Evolutionary conservation across 2,113 vertebrate genomes (phyloP).

Genomic region (Cyanistes caeruleus): DNA sequence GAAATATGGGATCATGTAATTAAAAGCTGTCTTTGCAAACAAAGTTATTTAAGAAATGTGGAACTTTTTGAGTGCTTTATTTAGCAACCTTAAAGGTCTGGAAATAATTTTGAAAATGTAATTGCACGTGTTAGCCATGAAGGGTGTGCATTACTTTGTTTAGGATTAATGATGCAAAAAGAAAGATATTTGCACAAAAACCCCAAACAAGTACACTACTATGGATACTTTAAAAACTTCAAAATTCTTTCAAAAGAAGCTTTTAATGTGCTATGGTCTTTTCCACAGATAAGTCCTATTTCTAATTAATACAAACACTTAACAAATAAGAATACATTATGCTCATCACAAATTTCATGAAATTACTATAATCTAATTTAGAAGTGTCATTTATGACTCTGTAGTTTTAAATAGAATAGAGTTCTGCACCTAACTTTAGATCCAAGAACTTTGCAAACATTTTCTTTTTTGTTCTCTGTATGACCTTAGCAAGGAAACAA

Average conservation of each 20-base stretch:
- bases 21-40: not conserved
- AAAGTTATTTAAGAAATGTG: not conserved
- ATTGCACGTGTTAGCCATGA: not conserved
- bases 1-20: not conserved
- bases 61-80: not conserved
- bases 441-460: not conserved
- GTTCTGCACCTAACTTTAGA: not conserved
- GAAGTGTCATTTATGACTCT: not conserved
- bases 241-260: not conserved
- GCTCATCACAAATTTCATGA: not conserved
- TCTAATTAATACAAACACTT: not conserved
- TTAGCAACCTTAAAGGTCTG: not conserved
- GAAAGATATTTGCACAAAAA: not conserved
- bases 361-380: not conserved
- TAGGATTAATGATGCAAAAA: not conserved
- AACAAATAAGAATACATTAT: not conserved
- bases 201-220: not conserved
- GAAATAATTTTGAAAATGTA: not conserved
- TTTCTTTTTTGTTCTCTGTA: not conserved
- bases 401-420: not conserved
- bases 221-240: not conserved
- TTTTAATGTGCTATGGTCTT: not conserved
- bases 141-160: not conserved
- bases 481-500: not conserved
- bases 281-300: not conserved